Base-by-base conservation (phyloP, 2,888 invertebrate species). In the Andrena chrysosceles region DNA sequence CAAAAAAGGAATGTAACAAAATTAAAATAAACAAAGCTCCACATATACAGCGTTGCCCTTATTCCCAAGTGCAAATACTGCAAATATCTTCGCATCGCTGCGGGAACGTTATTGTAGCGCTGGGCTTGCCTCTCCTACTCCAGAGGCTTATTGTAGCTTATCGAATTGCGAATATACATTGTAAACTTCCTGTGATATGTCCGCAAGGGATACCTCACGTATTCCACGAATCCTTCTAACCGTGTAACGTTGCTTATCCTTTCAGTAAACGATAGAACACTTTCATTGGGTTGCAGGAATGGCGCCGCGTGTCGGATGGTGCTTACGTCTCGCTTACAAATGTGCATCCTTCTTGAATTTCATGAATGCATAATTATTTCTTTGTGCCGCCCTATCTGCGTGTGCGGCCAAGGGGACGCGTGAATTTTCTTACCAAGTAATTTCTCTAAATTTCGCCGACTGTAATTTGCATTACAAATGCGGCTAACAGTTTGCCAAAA, bases 321-420 rank as follows among this genome's bases (percentile, higher is more conserved):
- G 71, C 63, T 76, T 83, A 68, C 81, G 79, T 80, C 67, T 74
- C 72, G 77, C 76, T 73, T 84, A 83, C 77, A 76, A 83, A 84
- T 83, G 80, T 70, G 83, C 77, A 74, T 83, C 77, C 76, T 54
- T 70, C 80, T 70, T 81, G 80, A 83, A 77, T 81, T 71, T 83
- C 84, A 83, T 84, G 84, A 84, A 83, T 84, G 69, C 67, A 73
- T 77, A 76, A 84, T 83, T 76, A 73, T 76, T 72, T 75, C 76
- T 83, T 63, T 83, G 64, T 77, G 60, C 29, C 42, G 62, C 31
- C 42, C 35, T 42, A 42, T 31, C 69, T 23, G 68, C 59, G 68
- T 29, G 52, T 31, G 63, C 56, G 2, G 49, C 16, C 23, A 49
- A 31, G 10, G 31, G 63, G 31, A 10, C 23, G 29, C 26, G 64